phyloP scores from a whole-genome alignment of 2,888 invertebrate species.

The Nephrotoma guestfalica region DNA sequence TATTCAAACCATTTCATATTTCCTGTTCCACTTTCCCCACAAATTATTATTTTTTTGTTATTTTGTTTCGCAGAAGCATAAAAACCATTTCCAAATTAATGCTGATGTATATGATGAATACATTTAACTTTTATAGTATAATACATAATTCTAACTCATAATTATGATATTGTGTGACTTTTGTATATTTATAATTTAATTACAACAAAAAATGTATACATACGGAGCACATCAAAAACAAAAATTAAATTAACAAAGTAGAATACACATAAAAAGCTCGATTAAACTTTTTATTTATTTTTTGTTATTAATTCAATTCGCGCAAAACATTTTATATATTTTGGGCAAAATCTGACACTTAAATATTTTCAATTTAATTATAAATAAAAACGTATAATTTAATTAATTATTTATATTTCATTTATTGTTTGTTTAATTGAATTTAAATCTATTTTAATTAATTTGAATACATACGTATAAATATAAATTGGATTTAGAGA shows the following conservation, averaged over 20 bases:
- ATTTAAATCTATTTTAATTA: not conserved
- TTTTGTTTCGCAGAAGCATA: not conserved
- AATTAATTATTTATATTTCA: not conserved
- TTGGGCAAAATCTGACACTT: not conserved
- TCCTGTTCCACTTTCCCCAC: too few relatives aligned
- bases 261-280: not conserved
- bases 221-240: not conserved
- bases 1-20: too few relatives aligned
- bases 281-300: not conserved
- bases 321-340: not conserved
- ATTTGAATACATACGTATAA: not conserved
- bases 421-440: not conserved
- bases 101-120: not conserved
- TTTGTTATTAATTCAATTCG: too few relatives aligned
- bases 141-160: not conserved
- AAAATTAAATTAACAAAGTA: not conserved
- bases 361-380: not conserved
- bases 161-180: not conserved
- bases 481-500: not conserved
- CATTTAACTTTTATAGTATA: not conserved
- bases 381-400: not conserved
- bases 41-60: too few relatives aligned
- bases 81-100: not conserved
- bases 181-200: not conserved
- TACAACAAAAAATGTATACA: not conserved